Conservation (phyloP, 2,797 vertebrate genomes). For the Clamator glandarius region DNA sequence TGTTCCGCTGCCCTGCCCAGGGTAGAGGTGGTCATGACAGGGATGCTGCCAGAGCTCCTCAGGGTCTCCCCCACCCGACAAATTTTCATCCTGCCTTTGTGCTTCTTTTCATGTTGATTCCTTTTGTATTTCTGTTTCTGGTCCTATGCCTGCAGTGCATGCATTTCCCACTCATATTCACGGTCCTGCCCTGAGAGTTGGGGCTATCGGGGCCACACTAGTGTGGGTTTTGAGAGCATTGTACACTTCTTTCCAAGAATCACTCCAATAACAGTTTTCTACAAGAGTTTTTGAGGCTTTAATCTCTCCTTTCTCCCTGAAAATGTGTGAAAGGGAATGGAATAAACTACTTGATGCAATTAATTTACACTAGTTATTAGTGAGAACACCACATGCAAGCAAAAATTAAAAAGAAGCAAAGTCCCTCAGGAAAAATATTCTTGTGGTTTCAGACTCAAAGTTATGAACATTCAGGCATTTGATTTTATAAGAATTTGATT, state of each 20-base stretch:
- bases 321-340: not conserved
- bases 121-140: not conserved
- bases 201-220: rapidly evolving
- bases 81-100: not conserved
- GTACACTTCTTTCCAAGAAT: not conserved
- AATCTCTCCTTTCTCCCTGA: not conserved
- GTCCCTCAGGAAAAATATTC: not conserved
- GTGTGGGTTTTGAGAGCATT: rapidly evolving
- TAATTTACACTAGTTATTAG: not conserved
- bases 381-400: not conserved
- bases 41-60: too few relatives aligned
- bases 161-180: rapidly evolving
- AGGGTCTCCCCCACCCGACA: rapidly evolving
- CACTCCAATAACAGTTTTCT: not conserved
- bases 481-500: not conserved
- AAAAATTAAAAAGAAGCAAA: not conserved
- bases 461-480: not conserved
- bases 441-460: not conserved
- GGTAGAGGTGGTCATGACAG: too few relatives aligned
- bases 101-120: not conserved
- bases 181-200: rapidly evolving
- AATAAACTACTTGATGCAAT: not conserved
- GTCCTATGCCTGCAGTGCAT: rapidly evolving
- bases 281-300: not conserved
- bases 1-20: too few relatives aligned